Conservation (phyloP, 2,113 vertebrate species). For the Sitta europaea region DNA sequence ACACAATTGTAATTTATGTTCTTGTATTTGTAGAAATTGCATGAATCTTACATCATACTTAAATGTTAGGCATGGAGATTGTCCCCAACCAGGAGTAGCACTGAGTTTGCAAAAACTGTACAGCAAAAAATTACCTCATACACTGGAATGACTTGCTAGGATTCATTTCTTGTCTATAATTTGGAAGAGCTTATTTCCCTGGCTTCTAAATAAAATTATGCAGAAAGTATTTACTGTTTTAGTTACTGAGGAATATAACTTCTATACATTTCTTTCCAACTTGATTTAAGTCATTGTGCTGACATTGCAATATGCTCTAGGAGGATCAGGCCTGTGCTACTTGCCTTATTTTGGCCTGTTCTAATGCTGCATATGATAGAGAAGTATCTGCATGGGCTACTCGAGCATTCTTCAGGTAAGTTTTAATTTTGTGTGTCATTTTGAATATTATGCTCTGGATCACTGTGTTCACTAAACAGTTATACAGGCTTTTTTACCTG, state of each 20-base stretch:
- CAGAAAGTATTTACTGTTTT: background rate
- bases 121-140: background rate
- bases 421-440: background rate
- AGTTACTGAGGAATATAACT: background rate
- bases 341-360: slow-evolving; percentile 92
- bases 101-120: background rate
- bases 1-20: background rate
- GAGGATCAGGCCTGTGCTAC: slow-evolving; percentile 95
- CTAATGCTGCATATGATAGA: slow-evolving; percentile 83
- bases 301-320: slow-evolving; percentile 53
- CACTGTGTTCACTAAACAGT: background rate
- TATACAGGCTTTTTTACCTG: background rate
- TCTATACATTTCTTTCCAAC: background rate
- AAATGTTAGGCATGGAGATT: background rate
- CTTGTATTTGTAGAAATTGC: background rate
- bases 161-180: background rate
- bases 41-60: background rate
- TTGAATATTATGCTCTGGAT: background rate
- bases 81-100: background rate
- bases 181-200: background rate
- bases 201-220: background rate
- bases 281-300: background rate
- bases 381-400: slow-evolving; percentile 94
- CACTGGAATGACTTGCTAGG: background rate
- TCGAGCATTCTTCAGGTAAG: slow-evolving; percentile 92